Evolutionary conservation across 2,797 vertebrate species (phyloP), one percentile per base, ranked within the genome.

Genomic region (Alca torda): DNA sequence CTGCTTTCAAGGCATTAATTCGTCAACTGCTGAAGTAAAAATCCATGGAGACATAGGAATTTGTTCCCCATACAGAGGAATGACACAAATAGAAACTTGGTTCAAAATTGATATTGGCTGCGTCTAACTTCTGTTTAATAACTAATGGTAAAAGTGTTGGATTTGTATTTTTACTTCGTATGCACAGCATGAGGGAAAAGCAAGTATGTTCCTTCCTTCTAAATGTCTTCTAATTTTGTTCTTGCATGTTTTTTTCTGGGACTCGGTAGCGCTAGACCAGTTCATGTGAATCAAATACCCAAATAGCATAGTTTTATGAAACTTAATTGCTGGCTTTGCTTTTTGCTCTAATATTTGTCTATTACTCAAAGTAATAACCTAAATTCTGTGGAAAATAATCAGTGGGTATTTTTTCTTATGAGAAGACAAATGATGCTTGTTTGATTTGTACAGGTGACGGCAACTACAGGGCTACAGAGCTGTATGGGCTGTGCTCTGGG

Each of bases 341-440:
- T 95, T 73, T 92, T 68, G 4, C 25, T 94, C 41, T 70, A 50
- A 33, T 76, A 56, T 43, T 93, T 95, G 65, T 74, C 83, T 86
- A n/a, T 95, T 79, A 60, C 48, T 95, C 61, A 88, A 64, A 93
- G 54, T 87, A 64, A 24, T 73, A 72, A 89, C 31, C 33, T 68
- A 41, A 92, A 50, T 91, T 91, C 35, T 94, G 13, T 92, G 79
- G 45, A 80, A 94, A 96, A 95, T 86, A 83, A 64, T 60, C 16
- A 67, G 24, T 30, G 25, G 21, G 37, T 92, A 45, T 15, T 75
- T 89, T 61, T 91, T 56, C 21, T 92, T 30, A 33, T 51, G 63
- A 89, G 94, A 94, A 83, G 48, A 16, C 59, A 21, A 46, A 80
- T 87, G 63, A 16, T 94, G 43, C 31, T 76, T 3, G 33, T 83